Base-by-base conservation (phyloP, 92 coral and sea anemone species). In the Phenganax subtilis region DNA sequence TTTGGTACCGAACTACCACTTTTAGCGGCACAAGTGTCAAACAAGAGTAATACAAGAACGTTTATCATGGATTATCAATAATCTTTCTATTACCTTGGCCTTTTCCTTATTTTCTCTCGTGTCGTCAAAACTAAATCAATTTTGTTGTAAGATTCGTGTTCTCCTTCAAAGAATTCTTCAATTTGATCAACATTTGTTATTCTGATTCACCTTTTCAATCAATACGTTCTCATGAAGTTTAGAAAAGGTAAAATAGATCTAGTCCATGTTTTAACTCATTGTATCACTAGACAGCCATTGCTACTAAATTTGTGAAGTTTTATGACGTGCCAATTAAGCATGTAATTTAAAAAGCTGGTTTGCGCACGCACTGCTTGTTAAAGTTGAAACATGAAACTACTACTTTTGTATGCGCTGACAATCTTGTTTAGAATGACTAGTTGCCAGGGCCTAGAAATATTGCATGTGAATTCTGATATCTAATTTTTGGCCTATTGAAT, bases 81-180 rank as follows among this genome's bases (percentile, higher is more conserved):
- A 20, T 20, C 70, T 7, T 64, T 64, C 17, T 20, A 28, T 28
- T 20, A 64, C 44, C 47, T 20, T 28, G 12, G 47, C 47, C 5
- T 37, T 1, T 2, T 37, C 47, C 3, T 37, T 28, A 20, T 25
- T 12, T 17, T 25, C 37, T 64, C 37, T 1, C 29, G 10, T 64
- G 16, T 64, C 37, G 27, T 64, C 11, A 44, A 28, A 64, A 64
- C 37, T 64, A 64, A 64, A 64, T 64, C 29, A 64, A 64, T 64
- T 64, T 64, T 64, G 37, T 37, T 64, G 10, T 37, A 64, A 64
- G 70, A 64, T 12, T 64, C 70, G 37, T 12, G 70, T 16, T 64
- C 70, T 25, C 37, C 70, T 11, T 64, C 70, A 64, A 64, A 64
- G 47, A 64, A n/a, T 64, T 64, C 37, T 64, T 25, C 70, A 64